Conservation (phyloP, 2,113 vertebrate genomes). For the Gallinago jamesoni region DNA sequence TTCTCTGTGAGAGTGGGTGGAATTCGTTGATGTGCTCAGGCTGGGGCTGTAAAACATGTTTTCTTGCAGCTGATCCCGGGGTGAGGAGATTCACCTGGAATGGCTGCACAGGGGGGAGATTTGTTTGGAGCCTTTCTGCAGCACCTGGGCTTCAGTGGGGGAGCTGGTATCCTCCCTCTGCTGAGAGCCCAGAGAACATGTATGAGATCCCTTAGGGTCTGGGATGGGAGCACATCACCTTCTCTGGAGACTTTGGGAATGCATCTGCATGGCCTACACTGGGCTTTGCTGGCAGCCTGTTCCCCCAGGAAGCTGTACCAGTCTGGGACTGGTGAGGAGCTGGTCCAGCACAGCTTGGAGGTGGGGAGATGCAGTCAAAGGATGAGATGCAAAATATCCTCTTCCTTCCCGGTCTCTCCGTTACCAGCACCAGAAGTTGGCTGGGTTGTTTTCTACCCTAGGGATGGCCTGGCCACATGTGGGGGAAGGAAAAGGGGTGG, state of each 20-base stretch:
- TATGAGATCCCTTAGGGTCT: neutral
- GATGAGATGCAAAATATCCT: neutral
- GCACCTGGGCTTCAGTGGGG: neutral
- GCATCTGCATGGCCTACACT: neutral
- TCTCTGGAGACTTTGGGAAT: neutral
- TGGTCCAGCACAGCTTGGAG: neutral
- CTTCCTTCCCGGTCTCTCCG: rapidly evolving
- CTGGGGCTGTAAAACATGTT: neutral
- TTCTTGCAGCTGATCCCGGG: neutral
- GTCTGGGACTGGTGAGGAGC: neutral
- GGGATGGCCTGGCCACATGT: neutral
- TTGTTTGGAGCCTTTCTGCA: neutral
- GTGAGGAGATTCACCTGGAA: neutral
- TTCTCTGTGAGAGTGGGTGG: neutral
- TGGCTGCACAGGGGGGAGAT: neutral
- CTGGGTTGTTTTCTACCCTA: neutral
- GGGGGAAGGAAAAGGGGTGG: neutral
- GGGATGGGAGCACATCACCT: too few relatives aligned
- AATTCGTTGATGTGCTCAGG: neutral
- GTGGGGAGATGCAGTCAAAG: neutral
- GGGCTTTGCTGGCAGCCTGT: neutral
- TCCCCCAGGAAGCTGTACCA: neutral
- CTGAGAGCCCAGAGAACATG: neutral
- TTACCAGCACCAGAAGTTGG: neutral
- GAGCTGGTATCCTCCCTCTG: neutral